phyloP scores from a whole-genome alignment of 1,140 invertebrate species.

The Drosophila ambigua region DNA sequence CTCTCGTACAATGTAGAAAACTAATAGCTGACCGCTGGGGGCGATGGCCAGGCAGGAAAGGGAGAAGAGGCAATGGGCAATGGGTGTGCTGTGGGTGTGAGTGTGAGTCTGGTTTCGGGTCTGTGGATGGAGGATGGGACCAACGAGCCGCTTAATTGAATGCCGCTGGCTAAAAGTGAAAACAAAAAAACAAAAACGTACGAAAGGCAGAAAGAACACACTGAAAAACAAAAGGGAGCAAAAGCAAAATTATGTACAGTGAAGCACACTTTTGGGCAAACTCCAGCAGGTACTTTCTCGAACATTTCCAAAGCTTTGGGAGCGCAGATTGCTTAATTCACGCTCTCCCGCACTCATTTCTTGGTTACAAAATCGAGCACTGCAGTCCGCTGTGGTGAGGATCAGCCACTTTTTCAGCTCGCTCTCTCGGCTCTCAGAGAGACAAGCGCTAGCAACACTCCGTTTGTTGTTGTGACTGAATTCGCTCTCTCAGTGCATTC shows the following conservation, averaged over 20 bases:
- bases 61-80: neutral
- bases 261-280: no score
- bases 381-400: no score
- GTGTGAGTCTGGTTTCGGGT: neutral
- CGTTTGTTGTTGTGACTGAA: no score
- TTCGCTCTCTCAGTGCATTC: neutral
- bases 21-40: conserved; percentile 65
- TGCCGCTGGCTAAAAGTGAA: conserved; percentile 49
- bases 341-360: no score
- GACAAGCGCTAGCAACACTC: no score
- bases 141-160: conserved; percentile 76
- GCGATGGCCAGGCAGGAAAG: conserved; percentile 10
- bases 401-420: no score
- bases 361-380: no score
- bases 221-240: conserved; percentile 15
- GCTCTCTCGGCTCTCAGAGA: no score
- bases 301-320: no score
- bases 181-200: conserved; percentile 6
- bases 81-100: neutral
- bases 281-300: no score
- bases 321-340: no score
- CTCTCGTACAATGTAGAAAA: conserved; percentile 52
- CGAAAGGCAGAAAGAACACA: conserved; percentile 17
- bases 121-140: neutral
- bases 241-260: no score